Conservation (phyloP, 2,113 vertebrate species). For the Podarcis muralis region DNA sequence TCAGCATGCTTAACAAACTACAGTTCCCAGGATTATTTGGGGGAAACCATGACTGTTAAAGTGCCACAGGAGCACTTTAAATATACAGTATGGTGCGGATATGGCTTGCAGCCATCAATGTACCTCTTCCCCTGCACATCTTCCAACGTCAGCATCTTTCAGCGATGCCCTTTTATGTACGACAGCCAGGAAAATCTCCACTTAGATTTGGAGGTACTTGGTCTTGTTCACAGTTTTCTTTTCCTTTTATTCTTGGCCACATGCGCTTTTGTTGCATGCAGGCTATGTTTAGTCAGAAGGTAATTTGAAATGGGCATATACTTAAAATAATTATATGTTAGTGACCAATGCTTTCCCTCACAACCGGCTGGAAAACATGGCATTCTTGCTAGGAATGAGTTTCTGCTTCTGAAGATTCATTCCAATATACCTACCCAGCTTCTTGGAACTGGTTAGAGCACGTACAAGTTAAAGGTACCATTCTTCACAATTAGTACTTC, state of each 20-base stretch:
- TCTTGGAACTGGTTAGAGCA: not conserved
- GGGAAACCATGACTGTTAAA: no score
- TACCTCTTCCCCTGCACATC: no score
- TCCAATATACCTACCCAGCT: not conserved
- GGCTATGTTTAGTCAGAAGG: not conserved
- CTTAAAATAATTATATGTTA: not conserved
- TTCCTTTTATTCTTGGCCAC: not conserved
- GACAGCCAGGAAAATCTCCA: not conserved
- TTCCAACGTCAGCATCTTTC: no score
- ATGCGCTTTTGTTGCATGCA: not conserved
- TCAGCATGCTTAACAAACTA: no score
- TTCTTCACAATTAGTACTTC: conserved; percentile 50
- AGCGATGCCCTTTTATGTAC: not conserved
- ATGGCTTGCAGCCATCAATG: no score
- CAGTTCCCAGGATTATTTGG: no score
- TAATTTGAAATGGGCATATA: not conserved
- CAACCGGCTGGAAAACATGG: not conserved
- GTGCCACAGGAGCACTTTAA: no score
- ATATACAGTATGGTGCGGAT: no score
- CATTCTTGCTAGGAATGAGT: not conserved
- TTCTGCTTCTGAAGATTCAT: not conserved
- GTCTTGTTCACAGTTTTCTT: no score
- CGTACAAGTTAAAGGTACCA: not conserved
- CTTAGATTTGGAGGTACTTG: no score
- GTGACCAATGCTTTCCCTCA: not conserved